These are phyloP conservation scores for Brachyptera putata DNA, from an alignment of 2,888 invertebrate genomes.

Conservation along the genomic window DNA sequence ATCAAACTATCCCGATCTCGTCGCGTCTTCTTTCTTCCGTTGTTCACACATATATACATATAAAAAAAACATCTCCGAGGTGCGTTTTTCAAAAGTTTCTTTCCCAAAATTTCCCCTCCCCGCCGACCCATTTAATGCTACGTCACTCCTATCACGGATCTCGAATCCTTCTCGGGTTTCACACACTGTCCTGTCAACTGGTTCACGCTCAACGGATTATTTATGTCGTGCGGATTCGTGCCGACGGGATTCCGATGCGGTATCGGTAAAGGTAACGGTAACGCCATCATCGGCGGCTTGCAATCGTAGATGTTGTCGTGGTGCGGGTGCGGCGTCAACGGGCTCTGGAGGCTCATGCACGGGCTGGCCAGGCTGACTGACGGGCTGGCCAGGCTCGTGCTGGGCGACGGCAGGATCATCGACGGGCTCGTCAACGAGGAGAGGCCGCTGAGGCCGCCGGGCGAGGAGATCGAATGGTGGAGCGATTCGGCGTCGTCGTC, in stretches of 20 bases:
- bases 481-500: conserved; percentile 63
- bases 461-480: conserved; percentile 56
- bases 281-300: conserved; percentile 43
- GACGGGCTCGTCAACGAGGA: conserved; percentile 67
- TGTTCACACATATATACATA: too few relatives aligned
- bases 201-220: conserved; percentile 88
- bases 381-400: conserved; percentile 64
- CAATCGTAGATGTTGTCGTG: conserved; percentile 39
- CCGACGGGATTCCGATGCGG: conserved; percentile 76
- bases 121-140: conserved; percentile 38
- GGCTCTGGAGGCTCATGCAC: conserved; percentile 50
- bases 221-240: conserved; percentile 86
- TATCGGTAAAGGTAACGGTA: conserved; percentile 43
- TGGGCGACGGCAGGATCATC: conserved; percentile 73
- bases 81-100: too few relatives aligned
- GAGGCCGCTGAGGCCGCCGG: conserved; percentile 61
- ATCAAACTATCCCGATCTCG: background rate
- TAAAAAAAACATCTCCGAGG: too few relatives aligned
- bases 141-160: conserved; percentile 47
- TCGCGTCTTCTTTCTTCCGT: background rate
- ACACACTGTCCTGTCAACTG: conserved; percentile 73
- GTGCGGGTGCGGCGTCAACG: conserved; percentile 45
- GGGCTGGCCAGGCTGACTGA: conserved; percentile 56
- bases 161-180: conserved; percentile 42
- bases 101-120: background rate